A percentile compares a stretch with the other conserved stretches of the same genome.
Evolutionary conservation across 2,797 vertebrate genomes (phyloP).

Genomic region (Vespertilio murinus): DNA sequence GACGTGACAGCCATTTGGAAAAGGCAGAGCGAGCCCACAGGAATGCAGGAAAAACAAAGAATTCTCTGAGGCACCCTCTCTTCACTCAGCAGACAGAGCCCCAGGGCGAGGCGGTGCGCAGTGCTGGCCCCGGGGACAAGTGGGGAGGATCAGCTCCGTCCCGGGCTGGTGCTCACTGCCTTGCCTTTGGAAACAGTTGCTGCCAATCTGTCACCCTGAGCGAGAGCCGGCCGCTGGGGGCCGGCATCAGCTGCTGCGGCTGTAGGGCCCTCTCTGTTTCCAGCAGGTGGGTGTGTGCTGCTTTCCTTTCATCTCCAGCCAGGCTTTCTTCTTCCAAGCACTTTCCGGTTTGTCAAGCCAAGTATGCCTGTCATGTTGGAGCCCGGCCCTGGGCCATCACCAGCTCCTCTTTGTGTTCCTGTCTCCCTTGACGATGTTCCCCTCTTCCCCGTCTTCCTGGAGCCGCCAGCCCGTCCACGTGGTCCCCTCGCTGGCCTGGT

Average conservation of each 20-base stretch:
- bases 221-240: slow-evolving; percentile 64
- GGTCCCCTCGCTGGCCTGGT: neutral
- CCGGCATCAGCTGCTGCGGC: slow-evolving; percentile 75
- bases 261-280: slow-evolving; percentile 77
- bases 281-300: slow-evolving; percentile 79
- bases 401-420: slow-evolving; percentile 67
- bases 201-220: slow-evolving; percentile 77
- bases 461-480: neutral
- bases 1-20: neutral
- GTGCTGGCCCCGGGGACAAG: slow-evolving; percentile 62
- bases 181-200: slow-evolving; percentile 79
- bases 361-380: slow-evolving; percentile 79
- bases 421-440: slow-evolving; percentile 54
- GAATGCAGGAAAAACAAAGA: slow-evolving; percentile 59
- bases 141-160: slow-evolving; percentile 72
- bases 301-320: slow-evolving; percentile 77
- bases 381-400: slow-evolving; percentile 72
- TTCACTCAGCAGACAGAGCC: slow-evolving; percentile 36
- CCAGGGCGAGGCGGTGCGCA: slow-evolving; percentile 31
- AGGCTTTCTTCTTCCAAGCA: slow-evolving; percentile 76
- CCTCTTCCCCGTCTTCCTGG: slow-evolving; percentile 43
- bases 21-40: slow-evolving; percentile 13
- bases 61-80: slow-evolving; percentile 50
- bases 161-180: slow-evolving; percentile 71
- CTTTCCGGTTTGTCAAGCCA: slow-evolving; percentile 79